Base-by-base conservation (phyloP, 2,888 invertebrate genomes). In the Dryomyza anilis region DNA sequence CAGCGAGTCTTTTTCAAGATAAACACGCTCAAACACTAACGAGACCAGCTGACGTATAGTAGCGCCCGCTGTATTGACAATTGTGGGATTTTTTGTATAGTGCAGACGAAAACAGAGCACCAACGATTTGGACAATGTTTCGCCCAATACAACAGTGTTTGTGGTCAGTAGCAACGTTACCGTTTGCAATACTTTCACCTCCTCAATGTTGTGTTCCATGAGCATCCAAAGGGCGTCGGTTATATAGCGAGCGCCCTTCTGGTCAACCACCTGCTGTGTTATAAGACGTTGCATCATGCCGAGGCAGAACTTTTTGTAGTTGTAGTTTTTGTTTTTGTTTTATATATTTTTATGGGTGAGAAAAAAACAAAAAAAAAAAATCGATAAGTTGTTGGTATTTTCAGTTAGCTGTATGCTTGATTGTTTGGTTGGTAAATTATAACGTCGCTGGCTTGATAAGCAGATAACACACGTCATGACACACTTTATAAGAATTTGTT, bases 81-180 rank as follows among this genome's bases (percentile, higher is more conserved):
- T 97, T 67, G 96, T 96, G 2, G 92, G 89, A 85, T 98, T 98
- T 83, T 95, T 94, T 7, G 95, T 91, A 74, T 95, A 94, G 81
- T 98, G 96, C 76, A 99, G 88, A n/a, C 96, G 91, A 84, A 99
- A 96, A 82, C 98, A 98, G 71, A 98, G 86, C 50, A 98, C 98
- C 70, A 86, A 84, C 79, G 96, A 95, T 86, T 95, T 95, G 23
- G 98, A 94, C 67, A 99, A 85, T 4, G 94, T 93, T 75, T 96
- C 96, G 60, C 97, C 97, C 81, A 95, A 95, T 36, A 98, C 97
- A 59, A 97, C 87, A 66, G 94, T 90, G 70, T 96, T 98, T n/a
- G 97, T 96, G 50, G 97, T 98, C 69, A 99, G 88, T 63, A 99
- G 85, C 25, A 98, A 84, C 0, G 98, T 96, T 14, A 97, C 94